Evolutionary conservation across 1,140 invertebrate species (phyloP), one percentile per base, ranked within the genome.

Genomic region (Ylistrum balloti): DNA sequence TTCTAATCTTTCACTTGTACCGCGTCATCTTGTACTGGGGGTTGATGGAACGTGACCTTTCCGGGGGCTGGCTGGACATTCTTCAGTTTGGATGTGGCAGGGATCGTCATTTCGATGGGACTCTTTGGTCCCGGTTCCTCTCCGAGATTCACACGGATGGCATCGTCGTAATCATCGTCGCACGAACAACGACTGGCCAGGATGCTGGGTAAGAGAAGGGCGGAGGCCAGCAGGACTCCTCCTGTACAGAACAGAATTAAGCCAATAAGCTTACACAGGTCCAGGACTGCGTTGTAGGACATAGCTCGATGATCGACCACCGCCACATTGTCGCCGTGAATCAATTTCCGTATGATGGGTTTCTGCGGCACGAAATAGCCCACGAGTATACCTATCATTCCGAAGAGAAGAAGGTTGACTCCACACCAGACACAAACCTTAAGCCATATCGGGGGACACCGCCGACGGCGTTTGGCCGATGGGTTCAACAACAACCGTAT

Each of bases 221-320:
- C 95, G 56, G 96, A 93, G 33, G 97, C 95, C 7, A 97, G 92
- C 13, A 97, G 95, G 3, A 96, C 92, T 13, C 97, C 97, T n/a
- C 97, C 97, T 20, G 96, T 92, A 93, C 97, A 97, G 94, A 97
- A 97, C 11, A 97, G 91, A 3, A 96, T 95, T 32, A 97, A 93
- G 0, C 97, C 97, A 48, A 96, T 95, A 9, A 97, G 93, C 91
- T 97, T 97, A 92, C 96, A 96, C 88, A 96, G 93, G 92, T 97
- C 97, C 86, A 97, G 93, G 34, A 96, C 96, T n/a, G 95, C 94
- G 95, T 97, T 97, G 94, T 96, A 97, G 22, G 93, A 90, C 33
- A 96, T 94, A 11, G 97, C 97, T 85, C 92, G 93, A 22, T 95
- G 94, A 94, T 97, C 97, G 20, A 97, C 93, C 85, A 97, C 95